Percentiles rank a stretch among this genome's conserved stretches.
Evolutionary conservation across 2,797 vertebrate genomes (phyloP).

Genomic region (Poecilia picta): DNA sequence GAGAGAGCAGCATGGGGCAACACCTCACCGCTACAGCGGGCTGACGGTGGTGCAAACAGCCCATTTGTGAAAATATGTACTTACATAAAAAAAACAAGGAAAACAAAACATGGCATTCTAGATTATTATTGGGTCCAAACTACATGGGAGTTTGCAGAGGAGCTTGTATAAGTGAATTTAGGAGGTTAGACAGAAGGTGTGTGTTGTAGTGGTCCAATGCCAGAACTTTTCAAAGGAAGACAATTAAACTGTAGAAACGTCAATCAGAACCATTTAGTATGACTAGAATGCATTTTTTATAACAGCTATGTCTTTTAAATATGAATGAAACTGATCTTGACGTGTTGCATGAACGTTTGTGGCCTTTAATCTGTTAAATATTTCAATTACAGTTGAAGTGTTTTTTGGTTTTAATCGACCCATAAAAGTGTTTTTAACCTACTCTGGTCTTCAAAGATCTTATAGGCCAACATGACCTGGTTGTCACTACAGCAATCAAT

Average conservation of each 20-base stretch:
- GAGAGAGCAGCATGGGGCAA: slow-evolving; percentile 19
- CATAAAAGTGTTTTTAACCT: background rate
- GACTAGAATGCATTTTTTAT: background rate
- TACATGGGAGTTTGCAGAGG: background rate
- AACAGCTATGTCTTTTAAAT: background rate
- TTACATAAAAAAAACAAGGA: slow-evolving; percentile 8
- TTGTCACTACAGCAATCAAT: slow-evolving; percentile 1
- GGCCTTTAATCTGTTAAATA: background rate
- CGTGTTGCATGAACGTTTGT: background rate
- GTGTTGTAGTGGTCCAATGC: background rate
- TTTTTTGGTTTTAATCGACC: background rate
- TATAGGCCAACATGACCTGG: background rate
- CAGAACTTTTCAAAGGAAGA: background rate
- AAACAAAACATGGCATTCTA: slow-evolving; percentile 7
- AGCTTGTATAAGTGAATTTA: background rate
- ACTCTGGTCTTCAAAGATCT: background rate
- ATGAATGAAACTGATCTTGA: background rate
- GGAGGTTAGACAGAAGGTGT: background rate
- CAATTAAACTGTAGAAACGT: background rate
- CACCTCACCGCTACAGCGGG: slow-evolving; percentile 34
- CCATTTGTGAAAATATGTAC: slow-evolving; percentile 27
- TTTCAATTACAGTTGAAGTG: background rate
- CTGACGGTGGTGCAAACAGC: slow-evolving; percentile 12
- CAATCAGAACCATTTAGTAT: background rate
- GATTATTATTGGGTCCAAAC: slow-evolving; percentile 3